Evolutionary conservation across 2,888 invertebrate species (phyloP).

Genomic region (Hemicrepidius hirtus): DNA sequence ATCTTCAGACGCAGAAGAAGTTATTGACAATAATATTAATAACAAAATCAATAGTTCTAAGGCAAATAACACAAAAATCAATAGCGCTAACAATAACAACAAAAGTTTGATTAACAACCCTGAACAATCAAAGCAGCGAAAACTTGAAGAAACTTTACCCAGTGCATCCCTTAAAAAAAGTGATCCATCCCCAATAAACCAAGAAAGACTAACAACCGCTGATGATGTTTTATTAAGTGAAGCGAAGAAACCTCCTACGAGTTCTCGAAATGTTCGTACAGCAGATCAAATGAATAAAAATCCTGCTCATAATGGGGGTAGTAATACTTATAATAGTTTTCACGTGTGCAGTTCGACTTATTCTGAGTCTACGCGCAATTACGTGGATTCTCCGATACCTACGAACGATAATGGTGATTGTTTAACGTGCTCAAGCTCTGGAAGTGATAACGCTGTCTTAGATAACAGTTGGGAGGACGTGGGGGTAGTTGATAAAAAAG

Average conservation of each 20-base stretch:
- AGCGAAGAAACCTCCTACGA: constrained; percentile 8
- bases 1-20: constrained; percentile 15
- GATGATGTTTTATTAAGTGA: constrained; percentile 49
- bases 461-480: constrained; percentile 74
- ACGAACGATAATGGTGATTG: constrained; percentile 69
- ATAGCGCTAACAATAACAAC: not conserved
- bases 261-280: constrained; percentile 52
- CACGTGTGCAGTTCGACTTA: constrained; percentile 54
- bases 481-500: constrained; percentile 76
- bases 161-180: constrained; percentile 33
- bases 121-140: no score
- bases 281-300: constrained; percentile 50
- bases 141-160: no score
- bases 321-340: constrained; percentile 56
- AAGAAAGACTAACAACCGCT: constrained; percentile 51
- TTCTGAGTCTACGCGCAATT: constrained; percentile 20
- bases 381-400: constrained; percentile 58
- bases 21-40: no score
- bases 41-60: not conserved
- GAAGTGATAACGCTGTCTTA: constrained; percentile 56
- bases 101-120: not conserved
- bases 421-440: constrained; percentile 71
- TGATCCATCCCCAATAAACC: not conserved
- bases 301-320: not conserved
- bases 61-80: not conserved